Percentiles rank a stretch among this genome's conserved stretches.
Conservation (phyloP, 2,888 invertebrate species). For the Ashinkailepas kermadecensis region DNA sequence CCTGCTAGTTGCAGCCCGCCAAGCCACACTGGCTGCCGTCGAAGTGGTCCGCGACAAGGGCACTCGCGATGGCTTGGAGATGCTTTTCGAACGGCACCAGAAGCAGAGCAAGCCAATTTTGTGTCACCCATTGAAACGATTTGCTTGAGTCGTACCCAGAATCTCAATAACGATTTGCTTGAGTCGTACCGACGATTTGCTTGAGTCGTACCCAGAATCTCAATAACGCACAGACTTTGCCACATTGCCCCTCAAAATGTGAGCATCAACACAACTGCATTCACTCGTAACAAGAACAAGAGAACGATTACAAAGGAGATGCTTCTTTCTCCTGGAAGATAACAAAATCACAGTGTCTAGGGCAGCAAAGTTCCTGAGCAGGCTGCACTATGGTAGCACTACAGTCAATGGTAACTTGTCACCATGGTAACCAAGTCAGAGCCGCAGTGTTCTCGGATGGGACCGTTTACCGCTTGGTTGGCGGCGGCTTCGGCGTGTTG, state of each 20-base stretch:
- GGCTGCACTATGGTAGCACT: constrained; percentile 20
- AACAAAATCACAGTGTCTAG: constrained; percentile 20
- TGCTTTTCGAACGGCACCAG: too few relatives aligned
- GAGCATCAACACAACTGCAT: not conserved
- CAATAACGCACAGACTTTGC: too few relatives aligned
- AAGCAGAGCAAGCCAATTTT: too few relatives aligned
- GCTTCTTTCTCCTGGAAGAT: constrained; percentile 18
- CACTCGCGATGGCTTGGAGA: too few relatives aligned
- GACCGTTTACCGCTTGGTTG: constrained; percentile 30
- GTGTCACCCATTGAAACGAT: too few relatives aligned
- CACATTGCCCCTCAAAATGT: not conserved
- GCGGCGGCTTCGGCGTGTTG: constrained; percentile 36
- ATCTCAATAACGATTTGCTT: too few relatives aligned
- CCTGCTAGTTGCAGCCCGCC: too few relatives aligned
- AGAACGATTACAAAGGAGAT: constrained; percentile 13
- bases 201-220: too few relatives aligned
- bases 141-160: too few relatives aligned
- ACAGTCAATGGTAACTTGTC: constrained; percentile 1
- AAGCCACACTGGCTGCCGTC: too few relatives aligned
- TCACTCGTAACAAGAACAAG: constrained; percentile 17
- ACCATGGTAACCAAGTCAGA: constrained; percentile 2
- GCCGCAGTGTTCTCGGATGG: not conserved
- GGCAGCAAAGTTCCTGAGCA: constrained; percentile 21
- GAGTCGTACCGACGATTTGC: too few relatives aligned
- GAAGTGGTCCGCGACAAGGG: too few relatives aligned